phyloP scores from a whole-genome alignment of 2,113 vertebrate species.

The Puma concolor region DNA sequence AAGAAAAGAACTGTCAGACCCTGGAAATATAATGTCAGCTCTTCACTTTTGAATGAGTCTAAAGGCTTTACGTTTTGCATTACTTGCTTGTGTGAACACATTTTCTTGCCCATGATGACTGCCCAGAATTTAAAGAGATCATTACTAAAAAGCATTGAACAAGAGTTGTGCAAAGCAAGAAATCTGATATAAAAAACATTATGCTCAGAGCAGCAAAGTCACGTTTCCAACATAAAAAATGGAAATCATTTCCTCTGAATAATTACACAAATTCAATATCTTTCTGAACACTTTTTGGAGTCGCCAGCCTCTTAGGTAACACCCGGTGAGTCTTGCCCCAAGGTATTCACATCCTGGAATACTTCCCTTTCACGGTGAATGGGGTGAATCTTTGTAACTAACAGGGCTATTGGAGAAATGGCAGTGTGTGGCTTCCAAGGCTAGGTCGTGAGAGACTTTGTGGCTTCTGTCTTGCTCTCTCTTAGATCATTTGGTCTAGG shows the following conservation, averaged over 20 bases:
- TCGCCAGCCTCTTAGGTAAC: not conserved
- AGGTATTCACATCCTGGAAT: not conserved
- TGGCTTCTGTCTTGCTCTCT: not conserved
- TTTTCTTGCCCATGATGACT: not conserved
- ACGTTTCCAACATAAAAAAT: not conserved
- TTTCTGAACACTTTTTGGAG: not conserved
- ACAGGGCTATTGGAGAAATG: not conserved
- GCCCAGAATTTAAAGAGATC: not conserved
- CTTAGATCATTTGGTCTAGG: not conserved
- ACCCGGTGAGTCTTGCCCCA: not conserved
- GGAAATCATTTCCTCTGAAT: constrained; percentile 14
- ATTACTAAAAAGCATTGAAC: not conserved
- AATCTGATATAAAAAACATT: not conserved
- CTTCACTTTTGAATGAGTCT: not conserved
- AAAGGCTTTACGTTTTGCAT: constrained; percentile 30
- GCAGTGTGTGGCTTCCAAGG: not conserved
- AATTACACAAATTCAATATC: not conserved
- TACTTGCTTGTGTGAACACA: not conserved
- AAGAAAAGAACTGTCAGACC: constrained; percentile 13
- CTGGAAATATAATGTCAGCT: constrained; percentile 1
- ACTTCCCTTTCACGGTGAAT: not conserved
- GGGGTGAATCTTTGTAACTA: not conserved
- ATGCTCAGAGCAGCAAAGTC: not conserved
- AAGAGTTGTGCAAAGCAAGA: not conserved
- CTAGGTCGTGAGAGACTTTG: not conserved